phyloP scores from a whole-genome alignment of 1,140 invertebrate species.

The Elymnias hypermnestra region DNA sequence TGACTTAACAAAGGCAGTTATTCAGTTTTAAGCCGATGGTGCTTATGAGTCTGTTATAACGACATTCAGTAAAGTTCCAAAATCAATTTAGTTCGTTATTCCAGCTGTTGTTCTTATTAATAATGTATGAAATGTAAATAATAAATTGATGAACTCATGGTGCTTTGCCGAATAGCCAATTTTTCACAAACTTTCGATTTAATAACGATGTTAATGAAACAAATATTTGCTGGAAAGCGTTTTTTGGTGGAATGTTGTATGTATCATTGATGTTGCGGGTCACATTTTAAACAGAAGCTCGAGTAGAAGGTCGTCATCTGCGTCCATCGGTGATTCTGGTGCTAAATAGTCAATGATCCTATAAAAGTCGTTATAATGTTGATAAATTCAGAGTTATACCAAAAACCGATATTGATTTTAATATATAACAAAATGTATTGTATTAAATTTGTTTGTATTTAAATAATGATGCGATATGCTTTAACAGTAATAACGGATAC shows the following conservation, averaged over 20 bases:
- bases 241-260: slow-evolving; percentile 1
- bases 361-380: too few species aligned
- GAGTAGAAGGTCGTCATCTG: slow-evolving; percentile 64
- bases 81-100: slow-evolving; percentile 10
- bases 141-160: slow-evolving; percentile 7
- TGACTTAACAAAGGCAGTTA: slow-evolving; percentile 22
- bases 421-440: too few species aligned
- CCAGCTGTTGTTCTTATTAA: slow-evolving; percentile 12
- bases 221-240: slow-evolving; percentile 4
- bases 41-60: slow-evolving; percentile 3
- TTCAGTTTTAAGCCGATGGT: slow-evolving; percentile 11
- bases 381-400: too few species aligned
- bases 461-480: too few species aligned
- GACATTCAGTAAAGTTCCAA: slow-evolving; percentile 1
- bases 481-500: too few species aligned
- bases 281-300: slow-evolving; percentile 69
- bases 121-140: slow-evolving; percentile 1
- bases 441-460: too few species aligned
- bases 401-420: too few species aligned
- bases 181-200: slow-evolving; percentile 1
- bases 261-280: slow-evolving; percentile 29
- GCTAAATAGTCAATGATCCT: slow-evolving; percentile 66
- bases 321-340: slow-evolving; percentile 65
- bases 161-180: neutral
- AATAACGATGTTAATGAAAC: slow-evolving; percentile 2